Conservation (phyloP, 2,888 invertebrate genomes). For the Pristionchus maxplancki region DNA sequence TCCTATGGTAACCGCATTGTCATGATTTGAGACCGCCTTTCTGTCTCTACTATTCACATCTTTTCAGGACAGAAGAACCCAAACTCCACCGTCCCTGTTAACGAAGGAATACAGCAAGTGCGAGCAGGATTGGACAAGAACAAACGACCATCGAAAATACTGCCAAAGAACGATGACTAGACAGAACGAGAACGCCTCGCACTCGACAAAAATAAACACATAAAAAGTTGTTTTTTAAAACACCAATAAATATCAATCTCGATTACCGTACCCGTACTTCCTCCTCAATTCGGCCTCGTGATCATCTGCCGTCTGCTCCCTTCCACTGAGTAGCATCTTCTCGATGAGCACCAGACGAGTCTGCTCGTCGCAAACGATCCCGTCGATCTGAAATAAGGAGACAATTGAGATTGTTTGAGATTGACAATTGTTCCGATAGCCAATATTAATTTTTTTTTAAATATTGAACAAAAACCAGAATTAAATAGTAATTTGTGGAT, state of each 20-base stretch:
- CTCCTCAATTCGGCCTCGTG: conserved; percentile 55
- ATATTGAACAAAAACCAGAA: no score
- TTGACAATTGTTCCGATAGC: background rate
- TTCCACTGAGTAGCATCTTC: conserved; percentile 56
- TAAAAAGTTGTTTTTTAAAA: background rate
- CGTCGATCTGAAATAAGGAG: conserved; percentile 64
- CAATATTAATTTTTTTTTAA: background rate
- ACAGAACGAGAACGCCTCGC: background rate
- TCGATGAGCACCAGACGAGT: conserved; percentile 65
- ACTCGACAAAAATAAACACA: background rate
- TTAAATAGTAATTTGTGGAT: no score
- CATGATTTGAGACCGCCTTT: no score
- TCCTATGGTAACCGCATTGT: no score
- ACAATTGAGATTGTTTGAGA: background rate
- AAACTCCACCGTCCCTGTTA: no score
- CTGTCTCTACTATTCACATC: no score
- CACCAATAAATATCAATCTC: background rate
- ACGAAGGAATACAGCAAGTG: background rate
- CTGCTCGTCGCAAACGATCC: conserved; percentile 67
- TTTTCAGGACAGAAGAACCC: no score
- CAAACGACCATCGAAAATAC: background rate
- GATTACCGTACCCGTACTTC: conserved; percentile 60
- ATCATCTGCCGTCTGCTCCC: conserved; percentile 51
- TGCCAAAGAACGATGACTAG: background rate
- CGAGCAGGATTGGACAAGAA: background rate